Base-by-base conservation (phyloP, 2,888 invertebrate genomes). In the Melikaiella ostensackeni region DNA sequence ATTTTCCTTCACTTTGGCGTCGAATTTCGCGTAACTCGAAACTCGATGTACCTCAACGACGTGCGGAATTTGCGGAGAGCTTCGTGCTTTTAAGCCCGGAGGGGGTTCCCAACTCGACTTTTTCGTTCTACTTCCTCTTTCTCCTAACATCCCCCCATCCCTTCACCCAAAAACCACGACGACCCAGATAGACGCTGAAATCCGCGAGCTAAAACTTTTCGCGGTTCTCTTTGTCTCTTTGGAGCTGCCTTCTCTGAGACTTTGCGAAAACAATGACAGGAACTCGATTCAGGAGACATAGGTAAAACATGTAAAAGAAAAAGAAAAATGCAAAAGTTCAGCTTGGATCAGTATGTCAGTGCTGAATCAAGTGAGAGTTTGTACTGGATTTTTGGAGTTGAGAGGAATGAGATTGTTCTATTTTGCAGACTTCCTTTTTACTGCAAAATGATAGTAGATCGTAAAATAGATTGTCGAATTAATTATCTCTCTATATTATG, bases 1-100 rank as follows among this genome's bases (percentile, higher is more conserved):
- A 88, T 88, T 88, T 87, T 87, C 81, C 86, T 87, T 86, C 83
- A 84, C 86, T 88, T 86, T 87, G 84, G 85, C 86, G 82, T 88
- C 86, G 84, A 88, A 87, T 87, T 86, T 88, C 87, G 79, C 82
- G 89, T 87, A 88, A 88, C 85, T 79, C 80, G 86, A 88, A 86
- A 86, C 84, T 83, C 79, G 57, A 61, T 55, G 76, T 80, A 70
- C 79, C 79, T 78, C 73, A 70, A 74, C 63, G 81, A 81, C 81
- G 79, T 46, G 76, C 66, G 83, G 75, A 80, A 77, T 77, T 77
- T 74, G 24, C 74, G 55, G 62, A 35, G 55, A 76, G 70, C 70
- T 70, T 66, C 59, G 24, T 59, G 70, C 42, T 76, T 76, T 76
- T 42, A 57, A 75, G 19, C 74, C 59, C 77, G 74, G 74, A 66